Conservation (phyloP, 2,113 vertebrate genomes). For the Pyxicephalus adspersus region DNA sequence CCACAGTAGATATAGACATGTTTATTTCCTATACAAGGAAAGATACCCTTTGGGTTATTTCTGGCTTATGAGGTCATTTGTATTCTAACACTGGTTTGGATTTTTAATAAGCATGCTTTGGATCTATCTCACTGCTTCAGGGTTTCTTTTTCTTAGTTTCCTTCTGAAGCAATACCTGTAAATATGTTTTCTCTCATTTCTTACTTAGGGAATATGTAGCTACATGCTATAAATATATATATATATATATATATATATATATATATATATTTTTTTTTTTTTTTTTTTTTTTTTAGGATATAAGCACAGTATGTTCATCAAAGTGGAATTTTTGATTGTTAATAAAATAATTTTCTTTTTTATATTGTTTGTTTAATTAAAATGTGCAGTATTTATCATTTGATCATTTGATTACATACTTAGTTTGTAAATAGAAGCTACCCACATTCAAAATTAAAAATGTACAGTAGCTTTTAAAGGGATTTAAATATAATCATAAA, state of each 20-base stretch:
- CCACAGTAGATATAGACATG: conserved; percentile 23
- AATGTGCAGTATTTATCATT: too few relatives aligned
- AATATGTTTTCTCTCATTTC: conserved; percentile 6
- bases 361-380: too few relatives aligned
- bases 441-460: too few relatives aligned
- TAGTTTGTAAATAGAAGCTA: too few relatives aligned
- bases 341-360: too few relatives aligned
- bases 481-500: too few relatives aligned
- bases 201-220: not conserved
- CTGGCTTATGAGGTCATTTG: conserved; percentile 29
- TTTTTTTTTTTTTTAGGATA: not conserved
- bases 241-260: too few relatives aligned
- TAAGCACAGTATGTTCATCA: too few relatives aligned
- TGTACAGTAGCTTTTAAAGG: too few relatives aligned
- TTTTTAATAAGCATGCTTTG: conserved; percentile 38
- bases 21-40: conserved; percentile 32
- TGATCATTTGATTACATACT: too few relatives aligned
- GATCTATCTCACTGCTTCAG: conserved; percentile 19
- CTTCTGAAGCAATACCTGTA: conserved; percentile 19
- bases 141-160: conserved; percentile 17
- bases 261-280: not conserved
- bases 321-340: too few relatives aligned
- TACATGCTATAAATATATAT: too few relatives aligned
- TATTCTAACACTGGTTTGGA: conserved; percentile 30
- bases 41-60: conserved; percentile 32